Conservation (phyloP, 92 coral and sea anemone genomes). For the Palythoa caribaeorum region DNA sequence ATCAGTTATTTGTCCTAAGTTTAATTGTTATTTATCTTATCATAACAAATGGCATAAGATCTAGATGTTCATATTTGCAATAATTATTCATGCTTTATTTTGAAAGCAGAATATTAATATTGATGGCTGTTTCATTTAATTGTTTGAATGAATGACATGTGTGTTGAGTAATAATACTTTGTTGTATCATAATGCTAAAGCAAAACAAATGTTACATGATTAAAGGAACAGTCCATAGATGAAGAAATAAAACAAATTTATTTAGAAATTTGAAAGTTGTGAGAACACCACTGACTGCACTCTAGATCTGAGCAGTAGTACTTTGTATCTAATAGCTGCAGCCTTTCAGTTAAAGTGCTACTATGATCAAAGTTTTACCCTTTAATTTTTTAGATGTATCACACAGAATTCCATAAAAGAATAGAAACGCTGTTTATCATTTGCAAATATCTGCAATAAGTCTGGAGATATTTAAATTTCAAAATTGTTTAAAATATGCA, state of each 20-base stretch:
- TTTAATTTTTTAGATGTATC: no score
- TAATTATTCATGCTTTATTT: slow-evolving; percentile 2
- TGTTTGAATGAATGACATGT: slow-evolving; percentile 16
- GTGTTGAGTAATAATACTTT: slow-evolving; percentile 15
- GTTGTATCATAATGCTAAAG: not conserved
- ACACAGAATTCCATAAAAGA: no score
- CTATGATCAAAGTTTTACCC: not conserved
- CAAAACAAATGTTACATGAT: not conserved
- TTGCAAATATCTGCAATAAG: no score
- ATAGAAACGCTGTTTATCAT: no score
- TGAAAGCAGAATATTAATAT: not conserved
- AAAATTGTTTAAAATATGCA: no score
- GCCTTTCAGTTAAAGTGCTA: no score
- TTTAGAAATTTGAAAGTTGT: slow-evolving; percentile 19
- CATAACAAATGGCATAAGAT: not conserved
- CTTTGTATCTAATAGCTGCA: not conserved
- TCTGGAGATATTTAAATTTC: no score
- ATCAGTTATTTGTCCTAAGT: not conserved
- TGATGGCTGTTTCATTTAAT: slow-evolving; percentile 11
- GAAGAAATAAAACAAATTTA: slow-evolving; percentile 6
- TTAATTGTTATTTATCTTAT: not conserved
- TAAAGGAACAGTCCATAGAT: slow-evolving; percentile 6
- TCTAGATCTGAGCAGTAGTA: not conserved
- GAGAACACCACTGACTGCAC: slow-evolving; percentile 9
- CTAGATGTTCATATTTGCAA: not conserved